phyloP scores from a whole-genome alignment of 2,888 invertebrate genomes.

The Agelastica alni region DNA sequence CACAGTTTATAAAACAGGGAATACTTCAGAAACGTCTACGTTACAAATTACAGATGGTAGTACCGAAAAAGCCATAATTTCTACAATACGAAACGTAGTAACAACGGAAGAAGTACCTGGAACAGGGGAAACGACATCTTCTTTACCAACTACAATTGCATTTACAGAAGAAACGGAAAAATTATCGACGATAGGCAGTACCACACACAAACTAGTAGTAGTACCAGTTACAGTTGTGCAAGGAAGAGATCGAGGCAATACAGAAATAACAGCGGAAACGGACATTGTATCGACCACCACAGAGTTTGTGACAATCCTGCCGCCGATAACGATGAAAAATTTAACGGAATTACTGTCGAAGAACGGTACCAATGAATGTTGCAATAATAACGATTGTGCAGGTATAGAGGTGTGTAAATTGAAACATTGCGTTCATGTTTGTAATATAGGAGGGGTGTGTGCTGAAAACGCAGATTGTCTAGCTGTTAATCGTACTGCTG shows the following conservation, averaged over 20 bases:
- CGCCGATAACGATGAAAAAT: conserved; percentile 48
- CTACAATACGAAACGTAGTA: too few species aligned
- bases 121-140: too few species aligned
- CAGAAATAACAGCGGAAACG: conserved; percentile 5
- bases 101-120: too few species aligned
- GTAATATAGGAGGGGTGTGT: conserved; percentile 61
- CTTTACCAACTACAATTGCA: too few species aligned
- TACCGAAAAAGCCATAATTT: too few species aligned
- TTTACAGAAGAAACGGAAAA: too few species aligned
- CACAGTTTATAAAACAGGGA: too few species aligned
- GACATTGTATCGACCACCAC: conserved; percentile 6
- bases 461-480: conserved; percentile 66
- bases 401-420: conserved; percentile 66
- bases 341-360: conserved; percentile 46
- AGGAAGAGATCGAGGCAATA: neutral
- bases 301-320: conserved; percentile 6
- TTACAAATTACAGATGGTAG: too few species aligned
- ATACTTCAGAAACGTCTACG: too few species aligned
- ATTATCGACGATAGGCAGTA: conserved; percentile 15
- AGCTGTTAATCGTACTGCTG: conserved; percentile 66
- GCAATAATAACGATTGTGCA: conserved; percentile 66
- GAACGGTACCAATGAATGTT: conserved; percentile 60
- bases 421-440: conserved; percentile 68
- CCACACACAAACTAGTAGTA: neutral
- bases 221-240: neutral